A percentile compares a stretch with the other conserved stretches of the same genome.
Conservation (phyloP, 1,140 invertebrate genomes). For the Euura saliciscinereae region DNA sequence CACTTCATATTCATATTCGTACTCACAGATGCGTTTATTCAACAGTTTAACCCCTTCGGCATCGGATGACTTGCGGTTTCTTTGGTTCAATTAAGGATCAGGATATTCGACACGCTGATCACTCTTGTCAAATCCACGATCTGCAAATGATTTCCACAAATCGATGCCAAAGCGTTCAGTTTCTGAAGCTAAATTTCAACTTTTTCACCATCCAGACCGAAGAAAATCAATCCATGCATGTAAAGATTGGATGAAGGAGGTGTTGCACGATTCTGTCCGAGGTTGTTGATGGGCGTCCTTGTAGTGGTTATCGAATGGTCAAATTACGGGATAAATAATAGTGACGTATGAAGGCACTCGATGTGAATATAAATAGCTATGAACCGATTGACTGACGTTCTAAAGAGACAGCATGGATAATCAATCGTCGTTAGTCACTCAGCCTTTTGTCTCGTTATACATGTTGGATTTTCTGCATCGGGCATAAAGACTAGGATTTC, state of each 20-base stretch:
- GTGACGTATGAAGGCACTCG: neutral
- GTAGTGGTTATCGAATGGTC: neutral
- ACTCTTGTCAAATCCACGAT: too few species aligned
- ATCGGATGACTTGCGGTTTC: too few species aligned
- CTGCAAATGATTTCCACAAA: too few species aligned
- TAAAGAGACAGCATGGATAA: constrained; percentile 5
- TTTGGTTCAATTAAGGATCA: too few species aligned
- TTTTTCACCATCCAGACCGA: too few species aligned
- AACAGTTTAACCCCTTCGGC: too few species aligned
- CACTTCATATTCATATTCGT: neutral
- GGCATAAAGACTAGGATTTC: neutral
- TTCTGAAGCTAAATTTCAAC: too few species aligned
- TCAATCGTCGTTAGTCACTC: constrained; percentile 1
- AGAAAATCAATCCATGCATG: too few species aligned
- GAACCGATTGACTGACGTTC: neutral
- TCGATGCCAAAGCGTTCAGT: too few species aligned
- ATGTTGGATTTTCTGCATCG: neutral
- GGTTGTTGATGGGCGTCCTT: neutral
- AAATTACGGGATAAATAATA: neutral
- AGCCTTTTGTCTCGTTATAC: neutral
- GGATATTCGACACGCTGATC: too few species aligned
- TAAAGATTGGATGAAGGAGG: too few species aligned
- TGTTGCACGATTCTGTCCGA: neutral
- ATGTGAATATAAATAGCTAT: neutral
- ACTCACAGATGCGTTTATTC: too few species aligned